Conservation (phyloP, 2,113 vertebrate species). For the Gorsachius goisagi region DNA sequence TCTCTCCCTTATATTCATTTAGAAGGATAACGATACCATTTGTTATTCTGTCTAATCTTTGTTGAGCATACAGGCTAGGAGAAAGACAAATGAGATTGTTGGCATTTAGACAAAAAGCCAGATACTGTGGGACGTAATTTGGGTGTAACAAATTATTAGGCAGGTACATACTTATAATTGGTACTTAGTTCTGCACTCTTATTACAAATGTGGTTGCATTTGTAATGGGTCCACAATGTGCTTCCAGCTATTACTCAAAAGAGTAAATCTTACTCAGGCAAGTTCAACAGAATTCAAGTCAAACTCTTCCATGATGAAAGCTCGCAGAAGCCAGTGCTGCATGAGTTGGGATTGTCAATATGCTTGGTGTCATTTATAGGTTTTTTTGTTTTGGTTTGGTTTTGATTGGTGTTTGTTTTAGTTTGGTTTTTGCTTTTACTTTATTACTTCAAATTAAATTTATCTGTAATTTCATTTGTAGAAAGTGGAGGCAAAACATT, state of each 20-base stretch:
- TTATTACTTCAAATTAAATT: slow-evolving; percentile 70
- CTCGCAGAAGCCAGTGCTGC: neutral
- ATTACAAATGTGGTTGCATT: neutral
- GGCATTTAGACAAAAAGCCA: slow-evolving; percentile 43
- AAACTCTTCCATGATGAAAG: neutral
- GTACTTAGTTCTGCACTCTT: neutral
- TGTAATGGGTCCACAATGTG: neutral
- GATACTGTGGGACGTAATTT: slow-evolving; percentile 21
- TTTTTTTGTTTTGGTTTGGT: neutral
- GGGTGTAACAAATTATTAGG: slow-evolving; percentile 24
- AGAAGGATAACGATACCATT: slow-evolving; percentile 15
- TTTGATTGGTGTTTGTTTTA: neutral
- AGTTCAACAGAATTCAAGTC: neutral
- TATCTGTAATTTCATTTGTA: slow-evolving; percentile 65
- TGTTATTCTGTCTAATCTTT: slow-evolving; percentile 24
- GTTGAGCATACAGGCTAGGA: neutral
- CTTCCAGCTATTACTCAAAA: neutral
- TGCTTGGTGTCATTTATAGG: neutral
- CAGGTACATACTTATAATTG: neutral
- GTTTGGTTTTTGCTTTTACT: neutral
- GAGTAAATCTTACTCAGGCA: neutral
- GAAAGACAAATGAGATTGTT: slow-evolving; percentile 12
- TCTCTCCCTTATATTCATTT: slow-evolving; percentile 42
- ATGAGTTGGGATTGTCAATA: neutral
- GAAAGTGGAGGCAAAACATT: slow-evolving; percentile 66